Percentiles rank a stretch among this genome's conserved stretches.
Conservation (phyloP, 2,797 vertebrate genomes). For the Cynopterus sphinx region DNA sequence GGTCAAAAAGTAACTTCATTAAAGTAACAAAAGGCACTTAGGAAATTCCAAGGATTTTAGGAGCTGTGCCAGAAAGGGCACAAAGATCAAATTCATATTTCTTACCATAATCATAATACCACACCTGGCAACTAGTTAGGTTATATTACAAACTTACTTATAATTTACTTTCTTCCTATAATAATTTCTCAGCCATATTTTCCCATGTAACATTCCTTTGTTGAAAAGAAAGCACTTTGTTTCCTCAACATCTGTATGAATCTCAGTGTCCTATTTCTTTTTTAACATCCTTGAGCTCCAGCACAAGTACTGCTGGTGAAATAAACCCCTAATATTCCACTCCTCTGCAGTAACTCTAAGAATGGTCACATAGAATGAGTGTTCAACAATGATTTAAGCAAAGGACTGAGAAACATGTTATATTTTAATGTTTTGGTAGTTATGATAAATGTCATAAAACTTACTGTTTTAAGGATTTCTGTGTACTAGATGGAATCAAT, state of each 20-base stretch:
- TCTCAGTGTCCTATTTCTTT: neutral
- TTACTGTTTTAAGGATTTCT: neutral
- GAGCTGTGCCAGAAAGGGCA: neutral
- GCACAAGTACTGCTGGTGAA: neutral
- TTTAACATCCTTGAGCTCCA: neutral
- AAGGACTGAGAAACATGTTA: neutral
- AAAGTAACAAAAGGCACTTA: neutral
- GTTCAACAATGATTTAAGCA: neutral
- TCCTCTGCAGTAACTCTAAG: neutral
- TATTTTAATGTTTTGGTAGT: neutral
- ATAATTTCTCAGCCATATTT: neutral
- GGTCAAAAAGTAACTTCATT: neutral
- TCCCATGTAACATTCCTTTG: neutral
- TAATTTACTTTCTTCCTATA: neutral
- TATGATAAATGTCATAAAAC: neutral
- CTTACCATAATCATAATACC: neutral
- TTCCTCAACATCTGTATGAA: neutral
- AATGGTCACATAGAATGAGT: neutral
- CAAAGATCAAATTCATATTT: neutral
- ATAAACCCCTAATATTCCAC: neutral
- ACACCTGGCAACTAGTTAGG: neutral
- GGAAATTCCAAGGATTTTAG: neutral
- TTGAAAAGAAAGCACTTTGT: neutral
- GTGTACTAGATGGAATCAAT: neutral
- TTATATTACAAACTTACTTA: neutral